Evolutionary conservation across 2,797 vertebrate species (phyloP), one percentile per base, ranked within the genome.

Genomic region (Gallinago stenura): DNA sequence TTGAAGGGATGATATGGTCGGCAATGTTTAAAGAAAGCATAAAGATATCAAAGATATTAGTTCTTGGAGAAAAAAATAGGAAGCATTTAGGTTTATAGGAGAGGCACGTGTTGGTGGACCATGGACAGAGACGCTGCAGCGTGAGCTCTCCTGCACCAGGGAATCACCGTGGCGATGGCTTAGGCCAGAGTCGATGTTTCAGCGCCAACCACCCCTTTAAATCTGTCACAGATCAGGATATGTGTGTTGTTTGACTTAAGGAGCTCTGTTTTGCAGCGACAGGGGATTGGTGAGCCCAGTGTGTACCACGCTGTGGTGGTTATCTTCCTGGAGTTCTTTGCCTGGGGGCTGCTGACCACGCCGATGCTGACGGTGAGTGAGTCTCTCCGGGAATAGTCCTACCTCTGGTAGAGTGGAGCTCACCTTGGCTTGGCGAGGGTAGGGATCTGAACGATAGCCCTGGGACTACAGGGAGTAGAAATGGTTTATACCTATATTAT

Each of bases 311-410:
- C 99, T 0, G 99, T 99, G 97, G 99, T 99, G 94, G 99, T 99
- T 94, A 99, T 99, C 96, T 99, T 99, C 98, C 98, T 99, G 97
- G 99, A 99, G 97, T 99, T 99, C 97, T 99, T 99, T 62, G 99
- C 99, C 75, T 99, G 99, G 99, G 99, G 99, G 86, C 97, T 99
- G 70, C 98, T 99, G 92, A 99, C 99, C 73, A 99, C 99, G 2
- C 99, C 99, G 0, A 99, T 99, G 99, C 98, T 99, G 61, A 97
- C 98, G 96, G 99, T 99, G 98, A 98, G 98, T 64, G 26, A 11
- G 9, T 33, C 31, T 51, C 64, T 60, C 3, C 10, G 39, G 46
- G 68, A 28, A 7, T 3, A 6, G 4, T 4, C 5, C 35, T 20
- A 46, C 24, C 57, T 60, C 39, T 6, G 28, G 25, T 5, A 10